Evolutionary conservation across 2,797 vertebrate species (phyloP), one percentile per base, ranked within the genome.

Genomic region (Myotis daubentonii): DNA sequence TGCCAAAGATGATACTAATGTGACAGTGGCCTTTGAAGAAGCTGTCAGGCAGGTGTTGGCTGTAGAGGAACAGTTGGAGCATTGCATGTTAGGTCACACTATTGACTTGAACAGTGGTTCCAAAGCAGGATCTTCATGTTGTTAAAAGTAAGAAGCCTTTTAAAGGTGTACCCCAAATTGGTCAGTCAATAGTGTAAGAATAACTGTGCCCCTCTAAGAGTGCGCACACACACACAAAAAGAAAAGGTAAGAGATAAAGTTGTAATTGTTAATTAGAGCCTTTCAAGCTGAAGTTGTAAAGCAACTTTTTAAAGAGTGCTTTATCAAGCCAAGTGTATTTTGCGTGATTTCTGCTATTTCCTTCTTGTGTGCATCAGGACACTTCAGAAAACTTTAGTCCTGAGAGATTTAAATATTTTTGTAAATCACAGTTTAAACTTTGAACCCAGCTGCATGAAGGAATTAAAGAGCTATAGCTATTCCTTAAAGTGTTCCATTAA

Each of bases 1-100:
- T 74, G 99, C 99, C 96, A 99, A 99, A 98, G 99, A 99, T 93
- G 99, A 99, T 98, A 99, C 99, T 86, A 99, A 99, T 47, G 99
- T 99, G 93, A 99, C 99, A 0, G 98, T 99, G 94, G 99, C 99
- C 33, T 99, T 99, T 79, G 99, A 99, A 98, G 99, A 99, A n/a
- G 99, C 99, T 1, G 99, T 99, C 95, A 98, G 99, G 36, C 99
- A 99, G 97, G 99, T 99, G 55, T 98, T 99, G 95, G 99, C 99
- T 0, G 98, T 99, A 36, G 99, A 99, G 97, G 99, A 99, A 96
- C 99, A 99, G 94, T 98, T 99, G 49, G 99, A 99, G 97, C 99
- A 99, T 78, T 98, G 99, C 62, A 98, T 99, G 96, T 98, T 99
- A 96, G 98, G 99, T 97, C 99, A 99, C 97, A 99, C 99, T 75